Base-by-base conservation (phyloP, 2,888 invertebrate species). In the Patella depressa region DNA sequence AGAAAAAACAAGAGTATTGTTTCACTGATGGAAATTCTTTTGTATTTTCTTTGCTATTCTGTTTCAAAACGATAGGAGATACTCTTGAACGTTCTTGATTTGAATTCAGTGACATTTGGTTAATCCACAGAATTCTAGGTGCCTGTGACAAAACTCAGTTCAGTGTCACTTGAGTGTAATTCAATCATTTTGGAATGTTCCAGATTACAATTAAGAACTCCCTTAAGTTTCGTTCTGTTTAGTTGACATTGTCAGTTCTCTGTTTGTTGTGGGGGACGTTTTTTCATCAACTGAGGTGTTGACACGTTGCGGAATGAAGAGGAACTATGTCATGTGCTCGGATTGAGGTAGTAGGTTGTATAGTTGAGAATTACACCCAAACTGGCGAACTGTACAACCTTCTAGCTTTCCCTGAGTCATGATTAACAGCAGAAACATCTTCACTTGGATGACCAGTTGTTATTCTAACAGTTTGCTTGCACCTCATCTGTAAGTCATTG, bases 341-440 rank as follows among this genome's bases (percentile, higher is more conserved):
- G 94, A 95, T 94, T 96, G 97, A 97, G 97, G 97, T 97, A 97
- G 97, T 97, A 96, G 96, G 97, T 97, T 97, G 97, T 97, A 97
- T 97, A 96, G 97, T 96, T 96, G 94, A 95, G 96, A 94, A 96
- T 95, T 96, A 96, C 96, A 96, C 92, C 95, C 94, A 92, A 93
- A 94, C 86, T 94, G 95, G 95, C 95, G 95, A 95, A 96, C 97
- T 96, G 96, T 96, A 96, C 96, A 96, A 95, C 96, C 96, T 96
- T 96, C 97, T 97, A 96, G 96, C 96, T 97, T 96, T 96, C 96
- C 96, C 94, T 87, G 90, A 86, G 89, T 79, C 87, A 85, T 86
- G 85, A 81, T 71, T 72, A 72, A 59, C 82, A 73, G 53, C 80
- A 71, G 71, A 72, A 72, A 74, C 92, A 93, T 93, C 92, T 55